These are phyloP conservation scores for Lophius americanus DNA, from an alignment of 2,797 vertebrate species.

Conservation along the genomic window DNA sequence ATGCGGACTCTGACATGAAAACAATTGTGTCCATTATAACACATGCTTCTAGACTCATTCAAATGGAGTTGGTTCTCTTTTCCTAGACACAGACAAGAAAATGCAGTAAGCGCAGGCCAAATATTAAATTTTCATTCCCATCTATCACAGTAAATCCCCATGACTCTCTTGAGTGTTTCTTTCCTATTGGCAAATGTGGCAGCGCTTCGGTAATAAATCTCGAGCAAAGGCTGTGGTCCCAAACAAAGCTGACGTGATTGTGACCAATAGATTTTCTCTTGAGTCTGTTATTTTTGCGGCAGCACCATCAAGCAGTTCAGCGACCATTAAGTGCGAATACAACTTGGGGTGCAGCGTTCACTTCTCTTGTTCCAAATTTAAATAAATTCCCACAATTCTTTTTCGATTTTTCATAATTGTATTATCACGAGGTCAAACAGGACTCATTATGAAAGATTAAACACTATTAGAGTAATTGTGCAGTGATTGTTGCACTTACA, in stretches of 20 bases:
- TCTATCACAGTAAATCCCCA: slow-evolving; percentile 76
- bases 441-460: neutral
- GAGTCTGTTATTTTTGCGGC: slow-evolving; percentile 58
- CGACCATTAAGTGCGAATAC: slow-evolving; percentile 3
- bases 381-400: neutral
- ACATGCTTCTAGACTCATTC: slow-evolving; percentile 14
- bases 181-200: slow-evolving; percentile 80
- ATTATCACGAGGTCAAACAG: neutral
- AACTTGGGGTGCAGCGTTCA: neutral
- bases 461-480: neutral
- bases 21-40: slow-evolving; percentile 26
- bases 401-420: neutral
- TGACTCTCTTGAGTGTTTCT: slow-evolving; percentile 69
- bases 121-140: slow-evolving; percentile 73
- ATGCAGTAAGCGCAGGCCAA: slow-evolving; percentile 38
- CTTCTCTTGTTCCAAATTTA: neutral
- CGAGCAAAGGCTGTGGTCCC: slow-evolving; percentile 54
- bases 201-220: slow-evolving; percentile 78
- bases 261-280: slow-evolving; percentile 71
- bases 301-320: slow-evolving; percentile 21
- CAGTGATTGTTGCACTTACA: neutral
- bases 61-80: slow-evolving; percentile 20
- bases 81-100: slow-evolving; percentile 32
- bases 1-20: neutral
- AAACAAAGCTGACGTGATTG: slow-evolving; percentile 67